Percentiles rank a stretch among this genome's conserved stretches.
phyloP scores from a whole-genome alignment of 2,797 vertebrate species.

The Denticeps clupeoides region DNA sequence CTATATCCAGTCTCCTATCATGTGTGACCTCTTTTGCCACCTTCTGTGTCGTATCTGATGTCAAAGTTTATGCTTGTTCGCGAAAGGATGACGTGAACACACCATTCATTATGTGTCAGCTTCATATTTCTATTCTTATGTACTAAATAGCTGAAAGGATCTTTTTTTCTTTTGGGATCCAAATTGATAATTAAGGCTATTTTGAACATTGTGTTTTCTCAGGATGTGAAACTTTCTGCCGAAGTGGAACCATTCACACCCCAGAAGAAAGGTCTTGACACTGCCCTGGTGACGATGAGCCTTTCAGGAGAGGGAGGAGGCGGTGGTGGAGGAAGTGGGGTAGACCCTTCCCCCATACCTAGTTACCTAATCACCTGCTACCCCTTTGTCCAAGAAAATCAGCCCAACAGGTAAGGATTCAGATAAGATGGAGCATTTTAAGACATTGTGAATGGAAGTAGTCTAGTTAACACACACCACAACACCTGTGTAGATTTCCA shows the following conservation, averaged over 20 bases:
- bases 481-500: too few relatives aligned
- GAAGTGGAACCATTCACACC: conserved; percentile 98
- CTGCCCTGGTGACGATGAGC: conserved; percentile 79
- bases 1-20: too few relatives aligned
- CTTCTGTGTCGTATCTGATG: too few relatives aligned
- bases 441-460: too few relatives aligned
- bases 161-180: background rate
- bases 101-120: too few relatives aligned
- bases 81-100: too few relatives aligned
- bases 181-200: background rate
- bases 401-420: conserved; percentile 82
- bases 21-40: too few relatives aligned
- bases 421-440: too few relatives aligned
- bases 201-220: conserved; percentile 9
- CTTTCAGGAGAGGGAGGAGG: conserved; percentile 68
- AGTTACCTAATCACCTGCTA: conserved; percentile 98
- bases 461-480: too few relatives aligned
- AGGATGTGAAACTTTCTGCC: conserved; percentile 96
- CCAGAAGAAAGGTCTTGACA: conserved; percentile 87
- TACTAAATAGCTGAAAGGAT: too few relatives aligned
- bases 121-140: too few relatives aligned
- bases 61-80: too few relatives aligned
- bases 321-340: conserved; percentile 59
- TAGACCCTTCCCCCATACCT: conserved; percentile 87
- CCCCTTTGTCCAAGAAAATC: conserved; percentile 96